These are phyloP conservation scores for Reticulitermes speratus DNA, from an alignment of 1,140 invertebrate genomes.

Conservation along the genomic window DNA sequence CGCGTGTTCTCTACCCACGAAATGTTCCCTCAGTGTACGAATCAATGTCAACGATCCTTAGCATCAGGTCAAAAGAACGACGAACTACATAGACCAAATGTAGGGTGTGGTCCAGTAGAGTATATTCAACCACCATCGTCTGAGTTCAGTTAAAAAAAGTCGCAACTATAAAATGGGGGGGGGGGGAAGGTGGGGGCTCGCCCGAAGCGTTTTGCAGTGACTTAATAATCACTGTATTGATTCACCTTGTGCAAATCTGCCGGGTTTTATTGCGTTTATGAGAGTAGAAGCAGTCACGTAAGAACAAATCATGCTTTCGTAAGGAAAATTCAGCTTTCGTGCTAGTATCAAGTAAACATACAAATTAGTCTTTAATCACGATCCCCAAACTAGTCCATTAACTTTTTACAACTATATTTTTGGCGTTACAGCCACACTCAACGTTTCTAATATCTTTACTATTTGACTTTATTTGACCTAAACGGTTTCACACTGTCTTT, in stretches of 20 bases:
- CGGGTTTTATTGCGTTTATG: not conserved
- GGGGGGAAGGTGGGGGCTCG: not conserved
- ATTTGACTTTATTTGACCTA: not conserved
- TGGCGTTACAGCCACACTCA: not conserved
- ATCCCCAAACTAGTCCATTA: not conserved
- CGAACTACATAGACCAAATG: constrained; percentile 3
- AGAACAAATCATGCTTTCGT: not conserved
- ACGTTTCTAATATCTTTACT: not conserved
- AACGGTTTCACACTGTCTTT: not conserved
- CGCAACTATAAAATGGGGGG: not conserved
- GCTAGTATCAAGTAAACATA: not conserved
- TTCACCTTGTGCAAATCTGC: not conserved
- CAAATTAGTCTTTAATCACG: not conserved
- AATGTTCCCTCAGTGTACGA: not conserved
- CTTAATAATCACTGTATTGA: not conserved
- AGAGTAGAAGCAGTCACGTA: not conserved
- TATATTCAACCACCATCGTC: not conserved
- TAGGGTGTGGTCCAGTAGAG: not conserved
- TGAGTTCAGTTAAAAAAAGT: not conserved
- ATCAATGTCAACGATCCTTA: not conserved
- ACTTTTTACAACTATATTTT: not conserved
- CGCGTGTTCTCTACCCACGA: not conserved
- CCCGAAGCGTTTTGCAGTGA: not conserved
- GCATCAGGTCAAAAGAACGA: not conserved
- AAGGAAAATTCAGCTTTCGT: not conserved